Evolutionary conservation across 1,140 invertebrate species (phyloP).

Genomic region (Anadara kagoshimensis): DNA sequence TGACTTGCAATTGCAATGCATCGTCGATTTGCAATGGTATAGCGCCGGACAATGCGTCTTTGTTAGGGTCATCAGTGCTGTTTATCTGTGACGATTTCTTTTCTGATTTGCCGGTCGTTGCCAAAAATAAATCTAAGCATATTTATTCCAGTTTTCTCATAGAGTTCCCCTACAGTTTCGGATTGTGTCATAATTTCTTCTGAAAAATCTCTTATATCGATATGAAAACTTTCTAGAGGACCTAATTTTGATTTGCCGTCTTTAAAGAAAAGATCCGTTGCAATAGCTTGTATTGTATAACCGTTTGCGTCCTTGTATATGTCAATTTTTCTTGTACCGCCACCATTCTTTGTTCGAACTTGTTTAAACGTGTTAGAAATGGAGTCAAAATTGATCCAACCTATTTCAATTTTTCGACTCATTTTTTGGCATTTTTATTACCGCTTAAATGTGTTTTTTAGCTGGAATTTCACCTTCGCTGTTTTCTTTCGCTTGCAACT

Average conservation of each 20-base stretch:
- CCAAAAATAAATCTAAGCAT: background rate
- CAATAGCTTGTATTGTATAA: background rate
- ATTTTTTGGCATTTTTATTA: conserved; percentile 8
- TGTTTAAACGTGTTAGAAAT: conserved; percentile 1
- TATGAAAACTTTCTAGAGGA: background rate
- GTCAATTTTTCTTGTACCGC: conserved; percentile 14
- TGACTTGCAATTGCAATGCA: too few relatives aligned
- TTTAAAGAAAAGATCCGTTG: too few relatives aligned
- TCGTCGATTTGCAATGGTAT: too few relatives aligned
- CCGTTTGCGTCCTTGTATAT: too few relatives aligned
- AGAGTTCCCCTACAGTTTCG: conserved; percentile 1
- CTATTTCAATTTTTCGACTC: conserved; percentile 8
- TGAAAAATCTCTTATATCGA: conserved; percentile 11
- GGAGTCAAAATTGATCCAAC: background rate
- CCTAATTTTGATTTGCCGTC: too few relatives aligned
- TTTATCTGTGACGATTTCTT: background rate
- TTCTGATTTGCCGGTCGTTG: conserved; percentile 3
- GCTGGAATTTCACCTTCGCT: background rate
- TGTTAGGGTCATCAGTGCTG: too few relatives aligned
- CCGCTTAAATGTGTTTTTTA: conserved; percentile 1
- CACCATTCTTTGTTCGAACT: conserved; percentile 1
- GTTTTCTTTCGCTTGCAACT: too few relatives aligned
- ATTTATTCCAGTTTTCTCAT: conserved; percentile 1
- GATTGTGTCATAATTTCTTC: background rate
- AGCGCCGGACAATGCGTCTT: background rate